These are phyloP conservation scores for Limnephilus marmoratus DNA, from an alignment of 2,888 invertebrate genomes.

Conservation along the genomic window DNA sequence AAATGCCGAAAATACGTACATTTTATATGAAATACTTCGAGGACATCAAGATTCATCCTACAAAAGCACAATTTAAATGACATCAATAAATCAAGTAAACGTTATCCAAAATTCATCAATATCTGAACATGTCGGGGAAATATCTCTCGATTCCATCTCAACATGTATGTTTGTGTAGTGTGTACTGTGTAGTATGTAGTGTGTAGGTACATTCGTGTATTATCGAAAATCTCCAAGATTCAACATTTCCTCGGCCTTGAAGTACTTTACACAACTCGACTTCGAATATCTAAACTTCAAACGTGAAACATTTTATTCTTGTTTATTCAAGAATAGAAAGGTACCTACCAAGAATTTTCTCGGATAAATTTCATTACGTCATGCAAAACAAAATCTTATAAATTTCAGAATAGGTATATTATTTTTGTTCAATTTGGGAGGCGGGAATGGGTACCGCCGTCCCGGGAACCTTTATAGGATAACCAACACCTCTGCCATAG, in stretches of 20 bases:
- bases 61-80: slow-evolving; percentile 37
- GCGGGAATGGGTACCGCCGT: no score
- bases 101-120: slow-evolving; percentile 19
- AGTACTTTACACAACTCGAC: background rate
- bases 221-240: background rate
- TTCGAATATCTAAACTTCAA: background rate
- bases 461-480: no score
- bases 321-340: background rate
- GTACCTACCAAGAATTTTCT: background rate
- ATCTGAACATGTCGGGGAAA: background rate
- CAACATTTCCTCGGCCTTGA: background rate
- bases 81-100: slow-evolving; percentile 16
- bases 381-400: background rate
- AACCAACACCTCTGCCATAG: no score
- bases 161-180: no score
- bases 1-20: background rate
- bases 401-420: no score
- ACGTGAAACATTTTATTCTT: background rate
- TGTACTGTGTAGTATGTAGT: no score
- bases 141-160: background rate
- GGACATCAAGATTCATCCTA: background rate
- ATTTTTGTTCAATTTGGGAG: no score
- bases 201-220: background rate
- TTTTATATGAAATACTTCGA: background rate
- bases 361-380: background rate